Evolutionary conservation across 2,797 vertebrate species (phyloP).

Genomic region (Anolis apletophallus): DNA sequence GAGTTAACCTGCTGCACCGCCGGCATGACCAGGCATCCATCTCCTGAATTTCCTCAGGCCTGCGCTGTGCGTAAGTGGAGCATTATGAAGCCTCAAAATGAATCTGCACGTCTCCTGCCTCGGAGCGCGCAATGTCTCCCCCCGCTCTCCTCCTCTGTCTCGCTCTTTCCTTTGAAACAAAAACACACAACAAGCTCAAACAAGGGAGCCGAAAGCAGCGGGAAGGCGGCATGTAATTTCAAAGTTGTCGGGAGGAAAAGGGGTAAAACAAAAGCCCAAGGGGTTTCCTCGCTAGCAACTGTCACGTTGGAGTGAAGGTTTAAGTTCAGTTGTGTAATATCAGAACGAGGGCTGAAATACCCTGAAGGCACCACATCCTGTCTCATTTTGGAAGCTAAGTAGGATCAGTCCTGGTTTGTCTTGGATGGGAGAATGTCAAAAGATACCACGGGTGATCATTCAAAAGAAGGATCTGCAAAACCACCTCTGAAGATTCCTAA

Average conservation of each 20-base stretch:
- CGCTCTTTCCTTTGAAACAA: constrained; percentile 36
- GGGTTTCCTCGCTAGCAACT: neutral
- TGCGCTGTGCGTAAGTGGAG: constrained; percentile 74
- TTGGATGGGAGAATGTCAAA: no score
- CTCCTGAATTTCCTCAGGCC: constrained; percentile 78
- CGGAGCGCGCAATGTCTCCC: constrained; percentile 28
- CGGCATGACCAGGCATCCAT: constrained; percentile 84
- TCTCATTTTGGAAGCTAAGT: no score
- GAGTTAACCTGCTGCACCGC: constrained; percentile 76
- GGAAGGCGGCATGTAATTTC: neutral
- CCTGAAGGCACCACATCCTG: no score
- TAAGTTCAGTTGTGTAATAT: neutral
- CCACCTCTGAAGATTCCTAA: no score
- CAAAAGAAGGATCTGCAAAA: no score
- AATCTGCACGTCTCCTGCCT: constrained; percentile 76
- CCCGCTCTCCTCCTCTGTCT: neutral
- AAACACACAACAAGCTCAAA: constrained; percentile 51
- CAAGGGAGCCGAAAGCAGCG: fast-evolving
- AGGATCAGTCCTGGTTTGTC: no score
- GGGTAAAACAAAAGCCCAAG: fast-evolving
- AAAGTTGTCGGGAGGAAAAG: fast-evolving
- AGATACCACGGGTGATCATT: no score
- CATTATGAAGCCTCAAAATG: constrained; percentile 80
- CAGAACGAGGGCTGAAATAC: no score
- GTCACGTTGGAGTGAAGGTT: neutral